These are phyloP conservation scores for Notarius lentiginosus DNA, from an alignment of 2,113 vertebrate species.

Conservation along the genomic window DNA sequence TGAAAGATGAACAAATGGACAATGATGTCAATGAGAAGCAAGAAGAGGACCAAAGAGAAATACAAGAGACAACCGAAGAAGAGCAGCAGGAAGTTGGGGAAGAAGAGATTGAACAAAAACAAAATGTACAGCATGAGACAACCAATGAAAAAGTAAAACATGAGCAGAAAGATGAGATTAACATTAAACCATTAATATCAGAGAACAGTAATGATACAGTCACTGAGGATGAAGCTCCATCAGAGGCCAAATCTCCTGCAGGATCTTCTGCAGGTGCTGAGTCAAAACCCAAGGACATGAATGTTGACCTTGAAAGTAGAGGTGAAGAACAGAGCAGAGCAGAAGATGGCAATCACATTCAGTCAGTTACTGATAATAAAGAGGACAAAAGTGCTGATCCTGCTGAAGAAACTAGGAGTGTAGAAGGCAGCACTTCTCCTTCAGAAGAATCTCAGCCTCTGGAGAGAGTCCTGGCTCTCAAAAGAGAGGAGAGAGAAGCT, in stretches of 20 bases:
- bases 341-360: not conserved
- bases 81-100: slow-evolving; percentile 1
- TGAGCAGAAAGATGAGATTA: not conserved
- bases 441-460: slow-evolving; percentile 24
- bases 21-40: not conserved
- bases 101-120: slow-evolving; percentile 20
- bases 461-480: not conserved
- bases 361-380: not conserved
- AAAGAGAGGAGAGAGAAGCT: slow-evolving; percentile 32
- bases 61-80: not conserved
- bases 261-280: slow-evolving; percentile 40
- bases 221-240: not conserved
- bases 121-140: not conserved
- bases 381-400: not conserved
- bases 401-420: slow-evolving; percentile 53
- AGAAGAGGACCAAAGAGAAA: not conserved
- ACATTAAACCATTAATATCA: slow-evolving; percentile 8
- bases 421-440: slow-evolving; percentile 57
- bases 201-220: not conserved
- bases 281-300: slow-evolving; percentile 38
- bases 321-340: not conserved
- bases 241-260: not conserved
- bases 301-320: slow-evolving; percentile 10
- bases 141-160: not conserved
- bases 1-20: not conserved